Evolutionary conservation across 2,113 vertebrate genomes (phyloP), one percentile per base, ranked within the genome.

Genomic region (Heliornis fulica): DNA sequence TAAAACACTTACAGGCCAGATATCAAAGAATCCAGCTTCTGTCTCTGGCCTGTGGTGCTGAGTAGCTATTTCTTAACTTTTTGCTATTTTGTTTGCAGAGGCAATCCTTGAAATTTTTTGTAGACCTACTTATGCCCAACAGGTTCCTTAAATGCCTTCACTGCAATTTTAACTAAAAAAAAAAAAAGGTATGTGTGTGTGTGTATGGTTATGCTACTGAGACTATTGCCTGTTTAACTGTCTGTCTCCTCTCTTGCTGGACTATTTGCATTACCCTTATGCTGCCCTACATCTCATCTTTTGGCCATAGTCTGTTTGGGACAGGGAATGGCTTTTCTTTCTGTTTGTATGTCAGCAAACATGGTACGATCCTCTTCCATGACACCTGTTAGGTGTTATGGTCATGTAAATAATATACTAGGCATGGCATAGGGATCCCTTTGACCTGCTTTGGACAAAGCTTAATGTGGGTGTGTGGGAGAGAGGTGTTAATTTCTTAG

Each of bases 341-440:
- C n/a, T 88, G 8, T 72, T 89, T 68, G 15, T 59, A 31, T 0
- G 11, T 29, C 15, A 48, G 45, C 43, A 48, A 59, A 50, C 43
- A 41, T 0, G 1, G 13, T 53, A 41, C 0, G 4, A 26, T 74
- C 65, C n/a, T 38, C 6, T 34, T 76, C 21, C 41, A 8, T 72
- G 59, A 41, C 20, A 69, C 26, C 22, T 80, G 11, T 32, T 46
- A 66, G 53, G 36, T 82, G 59, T 83, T 45, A 38, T 4, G 19
- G n/a, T 83, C 29, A 50, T 40, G 32, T 60, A 69, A 94, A 53
- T 54, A 61, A 69, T 29, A 28, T 57, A 11, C 7, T 64, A 23
- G 19, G 22, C 13, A 36, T 83, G 48, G 46, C 11, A 13, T 50
- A 72, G 22, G 72, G 17, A 76, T 91, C n/a, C 16, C 41, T 70